Evolutionary conservation across 2,113 vertebrate genomes (phyloP).

Genomic region (Nibea coibor): DNA sequence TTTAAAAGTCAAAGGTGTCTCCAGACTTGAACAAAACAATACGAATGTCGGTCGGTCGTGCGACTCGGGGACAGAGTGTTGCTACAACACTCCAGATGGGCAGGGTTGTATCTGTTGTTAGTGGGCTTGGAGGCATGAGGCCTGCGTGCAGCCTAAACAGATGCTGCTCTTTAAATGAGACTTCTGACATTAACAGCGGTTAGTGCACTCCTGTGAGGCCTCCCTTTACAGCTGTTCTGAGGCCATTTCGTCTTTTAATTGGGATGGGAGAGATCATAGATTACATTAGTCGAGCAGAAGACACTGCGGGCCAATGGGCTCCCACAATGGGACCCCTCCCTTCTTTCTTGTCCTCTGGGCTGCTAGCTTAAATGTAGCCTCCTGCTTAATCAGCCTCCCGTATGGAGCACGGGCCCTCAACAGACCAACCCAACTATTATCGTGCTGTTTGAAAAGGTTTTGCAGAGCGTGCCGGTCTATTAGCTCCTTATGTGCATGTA

Average conservation of each 20-base stretch:
- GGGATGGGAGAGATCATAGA: slow-evolving; percentile 82
- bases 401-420: slow-evolving; percentile 35
- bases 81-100: slow-evolving; percentile 76
- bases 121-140: slow-evolving; percentile 61
- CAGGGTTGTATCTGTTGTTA: slow-evolving; percentile 64
- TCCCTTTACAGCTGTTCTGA: slow-evolving; percentile 84
- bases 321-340: slow-evolving; percentile 47
- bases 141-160: slow-evolving; percentile 75
- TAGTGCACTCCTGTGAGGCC: slow-evolving; percentile 81
- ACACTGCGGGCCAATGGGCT: slow-evolving; percentile 60
- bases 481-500: slow-evolving; percentile 25
- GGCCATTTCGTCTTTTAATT: slow-evolving; percentile 82
- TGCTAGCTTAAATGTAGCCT: slow-evolving; percentile 48
- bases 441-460: background rate
- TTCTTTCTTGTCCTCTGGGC: slow-evolving; percentile 55
- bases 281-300: slow-evolving; percentile 78
- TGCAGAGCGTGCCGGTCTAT: slow-evolving; percentile 4
- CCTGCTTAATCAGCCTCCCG: slow-evolving; percentile 65
- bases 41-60: background rate
- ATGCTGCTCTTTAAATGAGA: slow-evolving; percentile 85
- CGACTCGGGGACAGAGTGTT: slow-evolving; percentile 27
- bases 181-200: slow-evolving; percentile 83
- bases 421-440: slow-evolving; percentile 31
- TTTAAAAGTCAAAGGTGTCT: background rate
- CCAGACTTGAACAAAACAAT: slow-evolving; percentile 16